phyloP scores from a whole-genome alignment of 2,113 vertebrate species.

The Megaleporinus macrocephalus region DNA sequence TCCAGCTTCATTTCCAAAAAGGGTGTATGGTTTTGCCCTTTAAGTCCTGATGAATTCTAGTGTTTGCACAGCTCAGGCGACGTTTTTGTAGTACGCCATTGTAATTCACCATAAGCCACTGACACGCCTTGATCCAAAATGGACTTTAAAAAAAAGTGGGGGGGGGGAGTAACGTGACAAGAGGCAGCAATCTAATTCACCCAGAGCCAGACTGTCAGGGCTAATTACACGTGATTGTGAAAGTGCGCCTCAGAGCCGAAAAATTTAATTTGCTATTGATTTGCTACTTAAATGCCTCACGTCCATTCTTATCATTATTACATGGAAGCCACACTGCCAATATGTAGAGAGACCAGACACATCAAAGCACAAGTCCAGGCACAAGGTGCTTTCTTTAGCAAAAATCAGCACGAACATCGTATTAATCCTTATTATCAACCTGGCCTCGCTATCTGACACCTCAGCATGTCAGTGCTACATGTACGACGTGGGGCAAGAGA shows the following conservation, averaged over 20 bases:
- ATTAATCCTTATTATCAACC: slow-evolving; percentile 56
- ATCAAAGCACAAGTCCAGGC: slow-evolving; percentile 66
- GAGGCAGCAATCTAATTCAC: slow-evolving; percentile 65
- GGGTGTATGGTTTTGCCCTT: slow-evolving; percentile 36
- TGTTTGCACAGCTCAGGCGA: slow-evolving; percentile 30
- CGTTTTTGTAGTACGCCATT: slow-evolving; percentile 44
- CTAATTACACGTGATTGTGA: slow-evolving; percentile 80
- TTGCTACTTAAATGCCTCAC: slow-evolving; percentile 78
- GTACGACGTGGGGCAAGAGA: slow-evolving; percentile 36
- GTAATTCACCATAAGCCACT: slow-evolving; percentile 53
- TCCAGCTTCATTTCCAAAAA: slow-evolving; percentile 1
- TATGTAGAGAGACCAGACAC: slow-evolving; percentile 66
- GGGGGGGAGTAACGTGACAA: slow-evolving; percentile 65
- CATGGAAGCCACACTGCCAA: slow-evolving; percentile 73
- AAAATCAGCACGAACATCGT: slow-evolving; percentile 55
- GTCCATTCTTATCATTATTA: slow-evolving; percentile 78
- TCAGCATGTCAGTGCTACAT: slow-evolving; percentile 37
- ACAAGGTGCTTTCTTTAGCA: slow-evolving; percentile 56
- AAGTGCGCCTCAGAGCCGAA: slow-evolving; percentile 79
- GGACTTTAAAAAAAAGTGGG: slow-evolving; percentile 51
- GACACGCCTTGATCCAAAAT: slow-evolving; percentile 49
- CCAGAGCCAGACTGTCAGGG: slow-evolving; percentile 73
- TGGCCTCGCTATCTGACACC: slow-evolving; percentile 44
- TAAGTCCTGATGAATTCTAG: slow-evolving; percentile 27
- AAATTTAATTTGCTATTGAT: slow-evolving; percentile 85